phyloP scores from a whole-genome alignment of 2,888 invertebrate species.

The Ichneumoninae sp. region DNA sequence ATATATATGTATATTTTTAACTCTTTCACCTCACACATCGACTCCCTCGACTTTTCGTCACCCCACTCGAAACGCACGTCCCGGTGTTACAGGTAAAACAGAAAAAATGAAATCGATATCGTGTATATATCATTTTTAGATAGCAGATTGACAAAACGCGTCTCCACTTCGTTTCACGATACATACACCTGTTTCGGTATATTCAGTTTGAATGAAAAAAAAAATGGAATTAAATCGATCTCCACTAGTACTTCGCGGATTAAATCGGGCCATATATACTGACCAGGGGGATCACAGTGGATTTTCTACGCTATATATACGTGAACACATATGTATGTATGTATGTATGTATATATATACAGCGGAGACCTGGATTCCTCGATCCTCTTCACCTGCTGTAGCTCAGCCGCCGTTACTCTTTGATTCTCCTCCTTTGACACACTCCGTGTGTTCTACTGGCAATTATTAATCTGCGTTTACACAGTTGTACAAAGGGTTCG shows the following conservation, averaged over 20 bases:
- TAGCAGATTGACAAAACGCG: background rate
- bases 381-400: slow-evolving; percentile 23
- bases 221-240: slow-evolving; percentile 24
- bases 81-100: background rate
- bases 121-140: background rate
- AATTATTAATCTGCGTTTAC: slow-evolving; percentile 57
- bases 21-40: background rate
- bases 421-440: slow-evolving; percentile 47
- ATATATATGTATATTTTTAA: background rate
- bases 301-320: background rate
- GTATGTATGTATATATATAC: background rate
- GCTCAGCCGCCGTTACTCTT: slow-evolving; percentile 28
- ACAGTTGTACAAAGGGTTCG: slow-evolving; percentile 47
- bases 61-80: background rate
- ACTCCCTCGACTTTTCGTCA: background rate
- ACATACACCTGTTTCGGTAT: background rate
- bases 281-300: background rate
- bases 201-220: slow-evolving; percentile 14
- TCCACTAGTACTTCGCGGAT: slow-evolving; percentile 11
- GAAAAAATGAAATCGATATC: background rate
- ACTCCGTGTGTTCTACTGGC: slow-evolving; percentile 25
- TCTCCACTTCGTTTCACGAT: background rate
- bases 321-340: background rate
- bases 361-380: slow-evolving; percentile 1
- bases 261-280: slow-evolving; percentile 8